Evolutionary conservation across 2,113 vertebrate species (phyloP), one percentile per base, ranked within the genome.

Genomic region (Myrmecophaga tridactyla): DNA sequence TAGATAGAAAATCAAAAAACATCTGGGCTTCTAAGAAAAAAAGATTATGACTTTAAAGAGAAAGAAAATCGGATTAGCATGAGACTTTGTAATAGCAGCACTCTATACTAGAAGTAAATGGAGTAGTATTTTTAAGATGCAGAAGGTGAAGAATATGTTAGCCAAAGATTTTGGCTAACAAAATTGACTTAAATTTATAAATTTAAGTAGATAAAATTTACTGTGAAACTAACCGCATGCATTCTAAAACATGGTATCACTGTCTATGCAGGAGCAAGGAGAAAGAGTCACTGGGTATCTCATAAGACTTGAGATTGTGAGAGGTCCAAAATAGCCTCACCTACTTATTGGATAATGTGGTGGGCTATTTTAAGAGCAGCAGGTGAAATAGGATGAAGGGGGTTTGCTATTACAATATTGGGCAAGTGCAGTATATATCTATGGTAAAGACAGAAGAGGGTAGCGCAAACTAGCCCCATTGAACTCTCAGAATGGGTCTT

Each of bases 281-380:
- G 65, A 67, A 17, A 70, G 23, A 46, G 12, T 17, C 27, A 62
- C 13, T 39, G 17, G 48, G 27, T 58, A 4, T 81, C n/a, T 92
- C 58, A 56, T 27, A 63, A 60, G 77, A 72, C 39, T 82, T 82
- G 83, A 69, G 94, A 89, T 17, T 58, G 41, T 60, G 36, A 48
- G 17, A 58, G 25, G 12, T 39, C 58, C 73, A 70, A 27, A 89
- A 83, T 82, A 90, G 27, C 90, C 41, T 77, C 34, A 88, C 0
- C 53, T 92, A 58, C 89, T 83, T 85, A 53, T 53, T 94, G 70
- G 77, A 94, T 36, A 67, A 18, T 75, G 41, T 81, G 48, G n/a
- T 75, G 36, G 25, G 21, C 60, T 90, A 36, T 86, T 77, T 72
- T 86, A 92, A 87, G 89, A 86, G 46, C 62, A 89, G 53, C 69